phyloP scores from a whole-genome alignment of 1,140 invertebrate species.

The Dendrolimus kikuchii region DNA sequence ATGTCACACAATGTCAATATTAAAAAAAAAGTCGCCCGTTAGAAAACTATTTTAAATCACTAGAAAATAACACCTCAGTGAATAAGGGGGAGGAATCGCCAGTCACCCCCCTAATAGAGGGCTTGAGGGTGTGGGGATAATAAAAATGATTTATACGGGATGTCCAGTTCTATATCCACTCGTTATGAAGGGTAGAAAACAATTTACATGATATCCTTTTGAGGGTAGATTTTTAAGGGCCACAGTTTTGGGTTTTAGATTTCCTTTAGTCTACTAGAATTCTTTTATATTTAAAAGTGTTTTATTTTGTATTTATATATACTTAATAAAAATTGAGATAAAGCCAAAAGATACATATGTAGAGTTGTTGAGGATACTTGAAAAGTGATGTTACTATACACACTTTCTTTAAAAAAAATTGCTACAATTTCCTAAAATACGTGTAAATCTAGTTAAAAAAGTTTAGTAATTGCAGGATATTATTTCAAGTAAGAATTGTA shows the following conservation, averaged over 20 bases:
- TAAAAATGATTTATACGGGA: conserved; percentile 67
- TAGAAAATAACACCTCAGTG: conserved; percentile 30
- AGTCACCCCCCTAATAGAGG: conserved; percentile 33
- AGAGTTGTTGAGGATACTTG: too few relatives aligned
- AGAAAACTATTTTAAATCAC: conserved; percentile 49
- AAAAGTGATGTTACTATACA: too few relatives aligned
- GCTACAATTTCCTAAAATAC: too few relatives aligned
- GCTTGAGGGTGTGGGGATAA: conserved; percentile 31
- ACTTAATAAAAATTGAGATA: too few relatives aligned
- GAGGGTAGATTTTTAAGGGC: conserved; percentile 32
- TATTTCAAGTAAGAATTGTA: too few relatives aligned
- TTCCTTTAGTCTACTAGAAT: too few relatives aligned
- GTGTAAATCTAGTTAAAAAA: too few relatives aligned
- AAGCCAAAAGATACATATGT: too few relatives aligned
- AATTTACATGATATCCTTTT: conserved; percentile 49
- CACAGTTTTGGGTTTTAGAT: neutral
- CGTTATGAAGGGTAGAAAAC: conserved; percentile 59
- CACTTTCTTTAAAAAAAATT: too few relatives aligned
- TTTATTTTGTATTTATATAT: too few relatives aligned
- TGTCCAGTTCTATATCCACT: conserved; percentile 38
- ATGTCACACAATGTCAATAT: conserved; percentile 26
- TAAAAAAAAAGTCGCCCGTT: conserved; percentile 32
- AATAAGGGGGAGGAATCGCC: conserved; percentile 29
- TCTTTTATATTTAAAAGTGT: too few relatives aligned
- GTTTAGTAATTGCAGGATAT: too few relatives aligned